Base-by-base conservation (phyloP, 1,140 invertebrate genomes). In the Drosophila bocqueti region DNA sequence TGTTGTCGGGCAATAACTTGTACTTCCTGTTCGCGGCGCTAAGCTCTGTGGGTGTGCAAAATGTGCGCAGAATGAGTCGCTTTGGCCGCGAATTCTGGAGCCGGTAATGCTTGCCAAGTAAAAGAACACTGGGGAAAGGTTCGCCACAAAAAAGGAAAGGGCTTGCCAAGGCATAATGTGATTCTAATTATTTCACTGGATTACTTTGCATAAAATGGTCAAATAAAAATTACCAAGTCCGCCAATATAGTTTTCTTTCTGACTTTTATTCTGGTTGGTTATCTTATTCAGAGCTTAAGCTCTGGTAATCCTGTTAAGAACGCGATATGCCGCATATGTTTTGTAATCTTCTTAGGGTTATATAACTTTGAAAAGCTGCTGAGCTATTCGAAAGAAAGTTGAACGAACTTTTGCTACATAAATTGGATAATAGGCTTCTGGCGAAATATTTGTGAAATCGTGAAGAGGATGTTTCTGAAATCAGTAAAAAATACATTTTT, bases 41-140 rank as follows among this genome's bases (percentile, higher is more conserved):
- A 87, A 87, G 80, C 78, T 74, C 81, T 76, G 84, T 89, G 84
- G 85, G 84, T 84, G 84, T 89, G 69, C 66, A 57, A 54, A 73
- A 61, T 45, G 50, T 58, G 55, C 36, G 36, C 36, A 40, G 36
- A 57, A 57, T 40, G 52, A 47, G 46, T 46, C 34, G 36, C 64
- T 45, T 59, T 75, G 47, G 69, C 65, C 52, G 42, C 34, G 38
- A 66, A 69, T 71, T 78, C 76, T 68, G 34, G 47, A 34, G 58
- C 61, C 60, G 79, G 49, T 45, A 49, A 49, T 49, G 47, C 47
- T 7, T 26, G 21, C 42, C 69, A 42, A 67, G 72, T 79, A 76
- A 79, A 79, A 81, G 79, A 85, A 66, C 42, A 21, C 29, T 7
- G 64, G 47, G 82, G 82, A 79, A 66, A 60, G 71, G 71, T 47